phyloP scores from a whole-genome alignment of 2,888 invertebrate genomes.

The Ephialtes manifestator region DNA sequence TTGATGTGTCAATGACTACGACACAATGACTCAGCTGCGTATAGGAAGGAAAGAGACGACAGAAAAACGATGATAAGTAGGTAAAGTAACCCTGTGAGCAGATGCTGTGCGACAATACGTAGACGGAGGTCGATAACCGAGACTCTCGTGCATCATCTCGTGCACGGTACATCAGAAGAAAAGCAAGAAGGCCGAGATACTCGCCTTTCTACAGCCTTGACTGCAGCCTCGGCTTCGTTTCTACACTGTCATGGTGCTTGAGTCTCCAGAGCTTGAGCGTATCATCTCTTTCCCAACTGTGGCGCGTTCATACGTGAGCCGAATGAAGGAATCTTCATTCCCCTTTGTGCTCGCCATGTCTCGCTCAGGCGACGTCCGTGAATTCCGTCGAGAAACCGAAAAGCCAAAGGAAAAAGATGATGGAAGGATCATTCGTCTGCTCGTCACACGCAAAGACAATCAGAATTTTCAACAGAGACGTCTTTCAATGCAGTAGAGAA shows the following conservation, averaged over 20 bases:
- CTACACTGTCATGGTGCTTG: conserved; percentile 17
- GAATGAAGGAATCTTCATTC: conserved; percentile 46
- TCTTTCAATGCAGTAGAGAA: conserved; percentile 2
- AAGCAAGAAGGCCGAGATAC: conserved; percentile 40
- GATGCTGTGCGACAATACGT: conserved; percentile 38
- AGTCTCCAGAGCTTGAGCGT: conserved; percentile 11
- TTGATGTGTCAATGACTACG: conserved; percentile 7
- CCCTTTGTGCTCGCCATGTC: conserved; percentile 20
- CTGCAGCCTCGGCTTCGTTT: conserved; percentile 76
- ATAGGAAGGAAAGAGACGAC: conserved; percentile 22
- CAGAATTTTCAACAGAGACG: conserved; percentile 33
- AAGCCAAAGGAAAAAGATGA: conserved; percentile 7
- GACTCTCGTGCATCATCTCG: conserved; percentile 43
- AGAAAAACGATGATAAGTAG: conserved; percentile 51
- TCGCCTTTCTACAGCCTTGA: conserved; percentile 81
- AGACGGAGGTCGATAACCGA: conserved; percentile 63
- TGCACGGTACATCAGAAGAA: conserved; percentile 37
- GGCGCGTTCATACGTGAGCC: conserved; percentile 46
- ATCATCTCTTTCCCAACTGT: conserved; percentile 24
- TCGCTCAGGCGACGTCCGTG: conserved; percentile 12
- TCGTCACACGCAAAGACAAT: conserved; percentile 29
- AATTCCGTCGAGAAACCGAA: conserved; percentile 19
- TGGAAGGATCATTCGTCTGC: conserved; percentile 8
- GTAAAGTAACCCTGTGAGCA: conserved; percentile 63
- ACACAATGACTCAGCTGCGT: conserved; percentile 6